phyloP scores from a whole-genome alignment of 2,113 vertebrate species.

The Carassius auratus region DNA sequence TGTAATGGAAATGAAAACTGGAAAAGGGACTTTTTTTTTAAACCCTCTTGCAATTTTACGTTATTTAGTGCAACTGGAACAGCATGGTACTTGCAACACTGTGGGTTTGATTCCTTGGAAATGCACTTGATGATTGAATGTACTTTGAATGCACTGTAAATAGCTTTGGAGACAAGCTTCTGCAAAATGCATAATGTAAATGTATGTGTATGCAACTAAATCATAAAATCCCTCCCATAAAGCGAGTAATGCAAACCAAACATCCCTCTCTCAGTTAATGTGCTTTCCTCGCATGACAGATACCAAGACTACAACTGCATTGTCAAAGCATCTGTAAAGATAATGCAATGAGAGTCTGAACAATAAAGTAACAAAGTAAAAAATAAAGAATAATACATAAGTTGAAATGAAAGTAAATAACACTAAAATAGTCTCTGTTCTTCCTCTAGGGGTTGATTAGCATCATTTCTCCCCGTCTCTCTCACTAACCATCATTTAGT shows the following conservation, averaged over 20 bases:
- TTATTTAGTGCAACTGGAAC: neutral
- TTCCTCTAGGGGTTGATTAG: slow-evolving; percentile 50
- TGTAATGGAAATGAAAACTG: neutral
- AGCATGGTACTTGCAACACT: neutral
- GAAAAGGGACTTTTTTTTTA: neutral
- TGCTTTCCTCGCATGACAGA: neutral
- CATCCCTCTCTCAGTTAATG: neutral
- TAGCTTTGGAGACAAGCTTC: neutral
- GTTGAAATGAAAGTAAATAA: neutral
- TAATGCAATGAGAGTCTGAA: neutral
- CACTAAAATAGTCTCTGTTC: neutral
- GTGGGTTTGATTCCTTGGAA: neutral
- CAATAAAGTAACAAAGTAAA: neutral
- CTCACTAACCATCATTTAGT: slow-evolving; percentile 12
- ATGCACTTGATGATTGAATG: neutral
- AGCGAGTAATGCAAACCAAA: neutral
- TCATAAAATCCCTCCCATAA: neutral
- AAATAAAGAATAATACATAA: too few species aligned
- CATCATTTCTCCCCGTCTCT: neutral
- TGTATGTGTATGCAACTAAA: neutral
- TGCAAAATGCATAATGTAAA: neutral
- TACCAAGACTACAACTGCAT: neutral
- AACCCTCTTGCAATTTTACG: neutral
- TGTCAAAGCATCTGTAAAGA: neutral
- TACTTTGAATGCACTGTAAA: neutral